Evolutionary conservation across 1,140 invertebrate genomes (phyloP).

Genomic region (Stegodyphus dumicola): DNA sequence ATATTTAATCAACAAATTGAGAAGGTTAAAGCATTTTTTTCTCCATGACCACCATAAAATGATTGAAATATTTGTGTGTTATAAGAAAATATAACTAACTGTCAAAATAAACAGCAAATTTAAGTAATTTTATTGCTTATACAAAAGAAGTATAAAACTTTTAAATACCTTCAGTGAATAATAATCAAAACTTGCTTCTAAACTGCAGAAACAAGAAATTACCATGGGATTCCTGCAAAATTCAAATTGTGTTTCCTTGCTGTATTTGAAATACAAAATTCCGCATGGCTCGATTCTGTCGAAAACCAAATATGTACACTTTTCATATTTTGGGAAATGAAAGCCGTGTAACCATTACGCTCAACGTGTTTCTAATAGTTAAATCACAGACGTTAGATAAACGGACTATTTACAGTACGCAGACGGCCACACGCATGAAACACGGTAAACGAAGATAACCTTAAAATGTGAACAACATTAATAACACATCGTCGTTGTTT

Average conservation of each 20-base stretch:
- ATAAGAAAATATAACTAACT: no score
- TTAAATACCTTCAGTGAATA: no score
- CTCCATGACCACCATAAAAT: no score
- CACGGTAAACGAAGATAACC: constrained; percentile 2
- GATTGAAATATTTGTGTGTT: no score
- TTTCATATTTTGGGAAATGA: background rate
- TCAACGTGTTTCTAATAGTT: background rate
- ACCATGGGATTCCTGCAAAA: background rate
- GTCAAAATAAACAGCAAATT: no score
- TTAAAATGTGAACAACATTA: constrained; percentile 42
- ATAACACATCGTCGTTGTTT: constrained; percentile 45
- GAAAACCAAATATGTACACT: background rate
- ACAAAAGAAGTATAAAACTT: no score
- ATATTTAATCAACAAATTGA: no score
- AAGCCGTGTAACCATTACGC: background rate
- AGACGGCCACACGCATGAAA: constrained; percentile 26
- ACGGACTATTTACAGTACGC: constrained; percentile 43
- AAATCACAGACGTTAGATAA: constrained; percentile 45
- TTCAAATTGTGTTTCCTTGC: background rate
- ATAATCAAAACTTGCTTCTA: background rate
- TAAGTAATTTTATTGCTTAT: no score
- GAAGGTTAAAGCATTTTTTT: no score
- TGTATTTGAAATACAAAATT: background rate
- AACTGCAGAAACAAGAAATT: background rate
- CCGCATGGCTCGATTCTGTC: background rate